Base-by-base conservation (phyloP, 2,888 invertebrate species). In the Schizaphis graminum region DNA sequence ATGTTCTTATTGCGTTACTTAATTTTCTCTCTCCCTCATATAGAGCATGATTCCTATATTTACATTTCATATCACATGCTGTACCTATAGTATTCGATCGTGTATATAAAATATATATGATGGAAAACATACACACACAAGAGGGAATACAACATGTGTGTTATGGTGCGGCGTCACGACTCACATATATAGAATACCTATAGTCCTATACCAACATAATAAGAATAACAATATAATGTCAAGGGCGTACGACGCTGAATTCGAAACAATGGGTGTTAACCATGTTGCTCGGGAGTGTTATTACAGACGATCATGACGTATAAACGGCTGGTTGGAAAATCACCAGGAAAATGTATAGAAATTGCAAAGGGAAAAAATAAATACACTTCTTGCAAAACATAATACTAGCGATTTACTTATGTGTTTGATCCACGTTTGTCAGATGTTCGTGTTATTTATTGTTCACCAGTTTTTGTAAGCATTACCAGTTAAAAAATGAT, bases 41-140 rank as follows among this genome's bases (percentile, higher is more conserved):
- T 47, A 53, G 49, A 91, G 47, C 26, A 77, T 13, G 35, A 53
- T 84, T 91, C 91, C 84, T 91, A 91, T 91, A 91, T 91, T 91
- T 91, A 91, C 91, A 91, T 84, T 53, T 84, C 28, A 91, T 35
- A 49, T 91, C 49, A 49, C 47, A 91, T 35, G 16, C 47, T 47
- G 10, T 21, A n/a, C n/a, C n/a, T n/a, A 49, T 35, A 5, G 16
- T n/a, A 49, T 88, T 88, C n/a, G 7, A 53, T n/a, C n/a, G 49
- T 53, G 21, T n/a, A n/a, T n/a, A 21, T n/a, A 53, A 53, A 53
- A 53, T n/a, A 47, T n/a, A 87, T n/a, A 21, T 49, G 28, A 86
- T 47, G 86, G 47, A 86, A 44, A 86, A 53, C 57, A 49, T 2
- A 87, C 16, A n/a, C 16, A 87, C 87, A n/a, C 21, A 24, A 24